Percentiles rank a stretch among this genome's conserved stretches.
These are phyloP conservation scores for Campopleginae sp. DNA, from an alignment of 2,888 invertebrate species.

Conservation along the genomic window DNA sequence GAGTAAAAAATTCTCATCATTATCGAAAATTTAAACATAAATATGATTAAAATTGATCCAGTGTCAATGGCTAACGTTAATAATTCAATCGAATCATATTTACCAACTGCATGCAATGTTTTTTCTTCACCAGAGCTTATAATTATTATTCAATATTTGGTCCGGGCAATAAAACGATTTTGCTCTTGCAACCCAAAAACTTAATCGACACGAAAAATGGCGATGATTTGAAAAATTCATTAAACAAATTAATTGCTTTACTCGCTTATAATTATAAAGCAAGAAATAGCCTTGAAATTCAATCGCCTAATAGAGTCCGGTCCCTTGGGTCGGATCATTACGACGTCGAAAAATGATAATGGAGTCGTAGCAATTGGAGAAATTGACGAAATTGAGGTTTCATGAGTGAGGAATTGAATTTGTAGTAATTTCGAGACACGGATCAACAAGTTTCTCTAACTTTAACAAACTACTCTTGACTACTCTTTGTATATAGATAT, in stretches of 20 bases:
- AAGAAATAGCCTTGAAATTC: background rate
- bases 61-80: background rate
- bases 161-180: no score
- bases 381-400: constrained; percentile 26
- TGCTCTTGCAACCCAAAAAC: no score
- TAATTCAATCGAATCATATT: background rate
- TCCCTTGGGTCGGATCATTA: background rate
- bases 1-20: background rate
- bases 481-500: background rate
- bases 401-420: constrained; percentile 31
- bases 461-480: constrained; percentile 16
- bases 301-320: background rate
- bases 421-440: constrained; percentile 25
- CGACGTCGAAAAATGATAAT: background rate
- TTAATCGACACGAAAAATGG: no score
- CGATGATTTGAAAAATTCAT: background rate
- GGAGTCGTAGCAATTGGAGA: background rate
- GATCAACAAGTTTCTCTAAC: constrained; percentile 38
- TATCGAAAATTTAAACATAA: background rate
- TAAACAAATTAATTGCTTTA: background rate
- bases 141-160: no score
- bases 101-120: no score
- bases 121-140: no score
- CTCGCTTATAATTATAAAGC: background rate
- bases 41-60: background rate